Conservation (phyloP, 2,797 vertebrate species). For the Lepus townsendii region DNA sequence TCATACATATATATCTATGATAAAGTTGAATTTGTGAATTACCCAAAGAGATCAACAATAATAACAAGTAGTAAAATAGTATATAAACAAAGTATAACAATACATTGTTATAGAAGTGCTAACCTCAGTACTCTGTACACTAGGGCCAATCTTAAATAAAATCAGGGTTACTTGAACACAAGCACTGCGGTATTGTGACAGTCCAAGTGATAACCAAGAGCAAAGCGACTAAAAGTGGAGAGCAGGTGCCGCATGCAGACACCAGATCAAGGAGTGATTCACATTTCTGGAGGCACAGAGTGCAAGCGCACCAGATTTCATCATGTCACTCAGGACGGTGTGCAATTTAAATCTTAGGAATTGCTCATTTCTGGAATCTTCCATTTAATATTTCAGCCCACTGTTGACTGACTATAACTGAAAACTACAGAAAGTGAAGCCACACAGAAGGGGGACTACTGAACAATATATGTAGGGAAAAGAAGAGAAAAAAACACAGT, state of each 20-base stretch:
- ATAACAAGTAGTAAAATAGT: not conserved
- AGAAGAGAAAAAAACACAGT: conserved; percentile 41
- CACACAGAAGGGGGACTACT: not conserved
- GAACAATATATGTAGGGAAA: not conserved
- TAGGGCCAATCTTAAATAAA: not conserved
- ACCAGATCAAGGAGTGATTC: not conserved
- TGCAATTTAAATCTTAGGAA: not conserved
- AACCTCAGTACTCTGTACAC: not conserved
- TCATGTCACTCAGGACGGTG: not conserved
- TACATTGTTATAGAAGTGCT: not conserved
- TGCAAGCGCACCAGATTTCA: not conserved
- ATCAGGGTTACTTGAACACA: not conserved
- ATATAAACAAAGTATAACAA: not conserved
- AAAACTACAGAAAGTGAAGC: not conserved
- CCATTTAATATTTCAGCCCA: not conserved
- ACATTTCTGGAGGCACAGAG: not conserved
- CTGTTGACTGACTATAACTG: not conserved
- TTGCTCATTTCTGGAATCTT: not conserved
- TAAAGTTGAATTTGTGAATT: conserved; percentile 32
- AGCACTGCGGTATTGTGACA: not conserved
- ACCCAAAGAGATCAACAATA: not conserved
- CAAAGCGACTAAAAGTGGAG: not conserved
- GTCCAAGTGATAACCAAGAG: not conserved
- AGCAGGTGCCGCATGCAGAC: not conserved
- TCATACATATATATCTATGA: not conserved